phyloP scores from a whole-genome alignment of 2,888 invertebrate genomes.

The Xanthia togata region DNA sequence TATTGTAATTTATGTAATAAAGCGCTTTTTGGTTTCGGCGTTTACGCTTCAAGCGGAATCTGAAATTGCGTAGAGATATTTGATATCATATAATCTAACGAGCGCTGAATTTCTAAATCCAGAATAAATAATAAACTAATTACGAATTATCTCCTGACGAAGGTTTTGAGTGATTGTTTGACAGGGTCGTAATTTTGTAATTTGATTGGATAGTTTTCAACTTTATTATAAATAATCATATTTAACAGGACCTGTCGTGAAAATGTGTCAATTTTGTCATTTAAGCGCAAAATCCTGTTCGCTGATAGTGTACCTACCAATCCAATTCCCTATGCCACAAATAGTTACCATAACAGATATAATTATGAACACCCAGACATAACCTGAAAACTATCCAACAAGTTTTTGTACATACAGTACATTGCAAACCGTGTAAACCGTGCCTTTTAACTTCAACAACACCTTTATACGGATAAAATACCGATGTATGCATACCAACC shows the following conservation, averaged over 20 bases:
- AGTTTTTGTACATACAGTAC: no score
- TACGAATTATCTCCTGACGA: background rate
- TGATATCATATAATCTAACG: slow-evolving; percentile 20
- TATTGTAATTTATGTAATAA: slow-evolving; percentile 64
- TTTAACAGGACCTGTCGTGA: background rate
- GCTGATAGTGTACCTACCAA: background rate
- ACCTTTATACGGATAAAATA: background rate
- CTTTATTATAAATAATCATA: background rate
- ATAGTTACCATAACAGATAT: background rate
- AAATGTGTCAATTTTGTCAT: background rate
- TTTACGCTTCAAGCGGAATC: slow-evolving; percentile 30
- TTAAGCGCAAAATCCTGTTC: background rate
- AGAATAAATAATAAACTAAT: background rate
- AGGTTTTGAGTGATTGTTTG: background rate
- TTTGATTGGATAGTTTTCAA: background rate
- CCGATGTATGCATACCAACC: background rate
- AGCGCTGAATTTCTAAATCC: background rate
- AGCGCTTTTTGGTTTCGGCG: slow-evolving; percentile 37
- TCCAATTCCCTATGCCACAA: background rate
- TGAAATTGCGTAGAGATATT: slow-evolving; percentile 36
- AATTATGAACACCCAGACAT: background rate
- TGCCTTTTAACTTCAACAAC: background rate
- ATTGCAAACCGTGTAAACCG: background rate
- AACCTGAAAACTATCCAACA: no score
- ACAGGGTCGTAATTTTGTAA: background rate